A percentile compares a stretch with the other conserved stretches of the same genome.
These are phyloP conservation scores for Lycodopsis pacificus DNA, from an alignment of 2,797 vertebrate genomes.

Conservation along the genomic window DNA sequence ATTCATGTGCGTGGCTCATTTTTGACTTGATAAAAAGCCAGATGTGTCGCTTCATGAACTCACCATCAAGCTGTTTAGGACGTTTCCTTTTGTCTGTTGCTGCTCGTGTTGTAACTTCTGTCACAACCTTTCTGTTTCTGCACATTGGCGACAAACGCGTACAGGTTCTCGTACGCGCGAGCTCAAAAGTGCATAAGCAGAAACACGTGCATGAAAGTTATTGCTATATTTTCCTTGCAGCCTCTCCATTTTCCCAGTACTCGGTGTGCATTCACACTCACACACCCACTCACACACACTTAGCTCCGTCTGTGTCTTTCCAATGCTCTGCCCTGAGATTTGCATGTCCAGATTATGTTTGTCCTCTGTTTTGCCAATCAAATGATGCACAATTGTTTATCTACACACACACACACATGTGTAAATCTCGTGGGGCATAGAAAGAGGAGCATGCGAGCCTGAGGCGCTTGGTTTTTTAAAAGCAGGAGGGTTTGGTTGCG, in stretches of 20 bases:
- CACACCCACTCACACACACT: conserved; percentile 12
- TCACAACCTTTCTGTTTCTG: conserved; percentile 9
- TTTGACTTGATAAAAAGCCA: conserved; percentile 3
- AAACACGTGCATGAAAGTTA: not conserved
- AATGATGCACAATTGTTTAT: conserved; percentile 75
- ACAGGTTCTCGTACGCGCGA: not conserved
- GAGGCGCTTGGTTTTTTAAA: conserved; percentile 18
- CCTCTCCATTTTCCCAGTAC: not conserved
- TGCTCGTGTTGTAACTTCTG: conserved; percentile 25
- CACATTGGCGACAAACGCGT: not conserved
- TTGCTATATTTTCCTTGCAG: not conserved
- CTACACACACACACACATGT: conserved; percentile 11
- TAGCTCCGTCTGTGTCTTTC: conserved; percentile 23
- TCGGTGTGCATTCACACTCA: not conserved
- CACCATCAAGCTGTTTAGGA: conserved; percentile 3
- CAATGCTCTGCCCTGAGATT: conserved; percentile 66
- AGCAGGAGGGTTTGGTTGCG: not conserved
- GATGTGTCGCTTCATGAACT: not conserved
- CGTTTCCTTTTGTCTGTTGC: conserved; percentile 30
- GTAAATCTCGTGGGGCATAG: conserved; percentile 28
- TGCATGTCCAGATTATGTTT: conserved; percentile 81
- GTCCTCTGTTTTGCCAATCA: conserved; percentile 82
- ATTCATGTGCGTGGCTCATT: not conserved
- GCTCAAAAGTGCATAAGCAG: not conserved
- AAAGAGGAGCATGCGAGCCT: conserved; percentile 5